A percentile compares a stretch with the other conserved stretches of the same genome.
phyloP scores from a whole-genome alignment of 2,888 invertebrate species.

The Epiblema foenella region DNA sequence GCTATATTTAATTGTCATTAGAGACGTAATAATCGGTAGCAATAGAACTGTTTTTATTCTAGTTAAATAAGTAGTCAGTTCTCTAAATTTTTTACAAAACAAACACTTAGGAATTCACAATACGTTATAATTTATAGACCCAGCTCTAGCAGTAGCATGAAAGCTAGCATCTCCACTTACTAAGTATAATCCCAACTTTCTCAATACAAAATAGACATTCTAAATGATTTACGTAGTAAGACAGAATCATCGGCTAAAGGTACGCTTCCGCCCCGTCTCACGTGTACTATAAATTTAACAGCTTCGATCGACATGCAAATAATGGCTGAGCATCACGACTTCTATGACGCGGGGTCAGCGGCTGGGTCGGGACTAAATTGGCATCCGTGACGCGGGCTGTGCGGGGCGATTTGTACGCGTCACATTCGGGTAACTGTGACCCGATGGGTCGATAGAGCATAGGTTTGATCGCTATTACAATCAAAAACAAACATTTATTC shows the following conservation, averaged over 20 bases:
- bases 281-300: conserved; percentile 42
- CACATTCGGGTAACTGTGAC: conserved; percentile 37
- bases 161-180: conserved; percentile 21
- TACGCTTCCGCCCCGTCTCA: conserved; percentile 32
- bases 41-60: no score
- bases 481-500: no score
- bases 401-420: conserved; percentile 43
- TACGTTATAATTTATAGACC: neutral
- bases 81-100: no score
- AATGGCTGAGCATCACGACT: conserved; percentile 42
- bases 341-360: conserved; percentile 37
- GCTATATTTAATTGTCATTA: no score
- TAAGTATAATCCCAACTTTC: conserved; percentile 24
- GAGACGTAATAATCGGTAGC: no score
- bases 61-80: no score
- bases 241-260: conserved; percentile 32
- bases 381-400: conserved; percentile 32
- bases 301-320: conserved; percentile 43
- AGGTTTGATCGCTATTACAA: neutral
- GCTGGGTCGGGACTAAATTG: conserved; percentile 33
- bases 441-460: conserved; percentile 11
- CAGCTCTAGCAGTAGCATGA: conserved; percentile 1
- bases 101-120: neutral
- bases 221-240: conserved; percentile 27
- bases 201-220: conserved; percentile 28